Evolutionary conservation across 2,888 invertebrate species (phyloP), one percentile per base, ranked within the genome.

Genomic region (Acanthosoma haemorrhoidale): DNA sequence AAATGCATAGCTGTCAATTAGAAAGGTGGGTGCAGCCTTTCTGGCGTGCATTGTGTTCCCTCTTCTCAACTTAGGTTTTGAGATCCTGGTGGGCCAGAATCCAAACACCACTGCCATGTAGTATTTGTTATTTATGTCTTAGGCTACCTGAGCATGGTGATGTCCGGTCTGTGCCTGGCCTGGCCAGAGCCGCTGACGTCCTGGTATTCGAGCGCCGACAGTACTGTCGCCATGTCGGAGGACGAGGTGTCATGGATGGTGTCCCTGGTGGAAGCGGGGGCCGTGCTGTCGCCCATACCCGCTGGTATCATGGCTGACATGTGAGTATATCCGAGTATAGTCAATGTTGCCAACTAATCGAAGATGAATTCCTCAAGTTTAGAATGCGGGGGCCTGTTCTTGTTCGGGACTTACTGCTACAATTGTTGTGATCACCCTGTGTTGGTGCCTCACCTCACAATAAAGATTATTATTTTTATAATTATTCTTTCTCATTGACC

Each of bases 131-230:
- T 32, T 32, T 32, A 16, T 58, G n/a, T 29, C 16, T 9, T 39
- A 71, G 71, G 71, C 43, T 64, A 59, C 15, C 21, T 69, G 13
- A 66, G 69, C 16, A 15, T 60, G 36, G 21, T 58, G 43, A 71
- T 74, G 70, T 64, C 69, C 9, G 74, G 71, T 13, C 39, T 71
- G 9, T 72, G 74, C 60, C 71, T 70, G 61, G 71, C 69, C 21
- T 74, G 74, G 74, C 63, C 71, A n/a, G 68, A 70, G 11, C 72
- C 74, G n/a, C 59, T 74, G 29, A 67, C 72, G 4, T 31, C 67
- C 13, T 34, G 34, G 15, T 39, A 66, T 31, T 39, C 67, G 6
- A 29, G 58, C 2, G 58, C 59, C 21, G 16, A 31, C 13, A 58
- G 63, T n/a, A 25, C 31, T 13, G 68, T 69, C 32, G 66, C 70